Base-by-base conservation (phyloP, 2,888 invertebrate genomes). In the Apoderus coryli region DNA sequence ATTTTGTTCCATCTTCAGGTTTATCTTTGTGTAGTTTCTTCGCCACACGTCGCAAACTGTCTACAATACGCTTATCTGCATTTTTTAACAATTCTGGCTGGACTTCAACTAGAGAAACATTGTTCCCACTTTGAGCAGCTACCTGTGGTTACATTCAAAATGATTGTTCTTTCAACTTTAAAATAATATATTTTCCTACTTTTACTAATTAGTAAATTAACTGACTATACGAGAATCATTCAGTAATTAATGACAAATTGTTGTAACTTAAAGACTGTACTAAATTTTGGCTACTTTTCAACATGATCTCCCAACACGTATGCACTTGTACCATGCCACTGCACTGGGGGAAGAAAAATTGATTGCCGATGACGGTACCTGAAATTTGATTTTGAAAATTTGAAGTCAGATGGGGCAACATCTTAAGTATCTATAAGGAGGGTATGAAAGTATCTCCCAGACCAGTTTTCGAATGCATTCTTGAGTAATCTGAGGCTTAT, bases 51-150 rank as follows among this genome's bases (percentile, higher is more conserved):
- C 64, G 64, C 22, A 90, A 57, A 51, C 75, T 82, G 13, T 58
- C 68, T 29, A 67, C 60, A 35, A 90, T 86, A 29, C 66, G 69
- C 16, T 64, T 63, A 46, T 73, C 67, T 0, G 88, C 71, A 53
- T 84, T 85, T 25, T 71, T 63, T 5, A 88, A 59, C 4, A 78
- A 64, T 19, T 76, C 72, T 2, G 72, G 62, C 38, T 71, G 73
- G 13, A 81, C 62, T 54, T 90, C 90, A 2, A 88, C 78, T 12
- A 90, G 59, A 2, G 72, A 76, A 4, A 89, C 88, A 50, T 72
- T 72, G 48, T 84, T 77, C 10, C 85, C 85, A 14, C 78, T 73
- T 59, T 81, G 76, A 10, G 88, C 88, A 37, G 82, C 74, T 27
- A 88, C 80, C 85, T 86, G 47, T 16, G 22, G 14, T 23, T 26